Base-by-base conservation (phyloP, 2,888 invertebrate species). In the Pristionchus exspectatus region DNA sequence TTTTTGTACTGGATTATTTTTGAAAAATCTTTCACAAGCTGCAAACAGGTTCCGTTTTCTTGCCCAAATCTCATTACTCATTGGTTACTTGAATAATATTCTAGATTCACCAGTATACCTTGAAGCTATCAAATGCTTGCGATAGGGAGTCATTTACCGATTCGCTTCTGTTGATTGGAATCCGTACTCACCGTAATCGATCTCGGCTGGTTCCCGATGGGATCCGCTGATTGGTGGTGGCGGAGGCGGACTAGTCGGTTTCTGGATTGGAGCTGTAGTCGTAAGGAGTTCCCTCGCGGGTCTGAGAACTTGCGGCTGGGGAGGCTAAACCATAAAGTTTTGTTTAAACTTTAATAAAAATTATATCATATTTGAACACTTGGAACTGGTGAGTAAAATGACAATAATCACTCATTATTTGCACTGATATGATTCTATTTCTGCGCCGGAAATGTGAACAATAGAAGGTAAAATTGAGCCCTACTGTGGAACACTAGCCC, bases 151-250 rank as follows among this genome's bases (percentile, higher is more conserved):
- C n/a, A n/a, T n/a, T n/a, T n/a, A n/a, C n/a, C n/a, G n/a, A n/a
- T n/a, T n/a, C n/a, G n/a, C n/a, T n/a, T n/a, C n/a, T n/a, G n/a
- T n/a, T n/a, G n/a, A n/a, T n/a, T n/a, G n/a, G n/a, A n/a, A n/a
- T n/a, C n/a, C n/a, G n/a, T n/a, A n/a, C n/a, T n/a, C n/a, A 77
- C 77, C 77, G 77, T 77, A 77, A 38, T 38, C 38, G 38, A 77
- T 38, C 44, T 77, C 77, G 24, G 14, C 44, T 2, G 83, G 38
- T 84, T 38, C 54, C 56, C 83, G 30, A 38, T 33, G 44, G 87
- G 54, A 50, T 18, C 59, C 59, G 59, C 59, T n/a, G 18, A 33
- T n/a, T 7, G 87, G 87, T 16, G 87, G 87, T 5, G 66, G 87
- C 0, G 63, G 87, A 14, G 83, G 56, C 18, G 86, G 50, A n/a